Evolutionary conservation across 1,140 invertebrate species (phyloP), one percentile per base, ranked within the genome.

Genomic region (Oncopodura yosiiana): DNA sequence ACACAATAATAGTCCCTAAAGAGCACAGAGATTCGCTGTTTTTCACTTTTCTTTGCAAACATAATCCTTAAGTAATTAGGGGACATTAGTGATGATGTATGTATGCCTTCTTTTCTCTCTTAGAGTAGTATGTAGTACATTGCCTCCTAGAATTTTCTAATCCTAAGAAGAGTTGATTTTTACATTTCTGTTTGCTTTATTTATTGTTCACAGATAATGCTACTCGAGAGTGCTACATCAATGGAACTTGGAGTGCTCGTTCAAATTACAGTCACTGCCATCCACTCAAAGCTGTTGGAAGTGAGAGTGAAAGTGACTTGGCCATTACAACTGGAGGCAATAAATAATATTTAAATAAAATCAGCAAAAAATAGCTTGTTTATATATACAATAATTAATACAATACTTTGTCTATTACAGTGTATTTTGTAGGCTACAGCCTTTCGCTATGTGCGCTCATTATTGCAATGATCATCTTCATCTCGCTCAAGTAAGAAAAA

Each of bases 381-480:
- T 9, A 11, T 42, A 4, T 37, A 11, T 63, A 53, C 67, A 68
- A 69, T 68, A 2, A 71, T 69, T 3, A 71, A 77, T 26, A 75
- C 81, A 65, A 74, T 9, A 41, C 11, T 41, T 41, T 41, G n/a
- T n/a, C n/a, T n/a, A n/a, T n/a, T n/a, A n/a, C n/a, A 29, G 46
- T 63, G 26, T 63, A 60, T 46, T 51, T 63, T 49, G 45, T 38
- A 19, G 62, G 62, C 36, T 63, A 63, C 36, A 53, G 49, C 16
- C 30, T 63, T 30, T 87, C 86, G 18, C 74, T 87, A 8, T 72
- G 81, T 14, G 81, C 82, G 1, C 74, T 89, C 11, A 70, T 78
- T 14, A 72, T 86, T 30, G 86, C 86, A 23, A 77, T 88, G 29
- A 78, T 76, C 58, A 86, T 89, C 60, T 89, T 89, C 70, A 69